These are phyloP conservation scores for Leptura quadrifasciata DNA, from an alignment of 2,888 invertebrate genomes.

Conservation along the genomic window DNA sequence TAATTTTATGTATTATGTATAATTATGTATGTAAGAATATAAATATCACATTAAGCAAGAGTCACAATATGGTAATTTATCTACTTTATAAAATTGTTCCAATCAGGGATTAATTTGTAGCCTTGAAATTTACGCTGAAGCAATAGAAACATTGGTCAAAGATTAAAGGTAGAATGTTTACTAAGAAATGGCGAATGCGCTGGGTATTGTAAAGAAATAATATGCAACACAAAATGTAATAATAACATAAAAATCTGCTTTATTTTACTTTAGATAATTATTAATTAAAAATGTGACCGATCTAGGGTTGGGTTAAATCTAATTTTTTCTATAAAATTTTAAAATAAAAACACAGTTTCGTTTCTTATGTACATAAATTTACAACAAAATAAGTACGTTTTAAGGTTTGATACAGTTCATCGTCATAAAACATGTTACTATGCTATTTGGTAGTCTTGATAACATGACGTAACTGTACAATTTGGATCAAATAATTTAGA, in stretches of 20 bases:
- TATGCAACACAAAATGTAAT: too few species aligned
- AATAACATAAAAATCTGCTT: constrained; percentile 8
- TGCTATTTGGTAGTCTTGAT: constrained; percentile 69
- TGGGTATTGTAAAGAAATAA: not conserved
- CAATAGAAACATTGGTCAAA: too few species aligned
- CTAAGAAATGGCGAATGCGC: not conserved
- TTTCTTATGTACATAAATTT: constrained; percentile 55
- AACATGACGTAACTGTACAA: constrained; percentile 68
- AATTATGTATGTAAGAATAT: too few species aligned
- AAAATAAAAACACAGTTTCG: constrained; percentile 27
- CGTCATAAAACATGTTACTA: constrained; percentile 36
- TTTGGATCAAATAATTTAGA: constrained; percentile 71
- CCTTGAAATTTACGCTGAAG: too few species aligned
- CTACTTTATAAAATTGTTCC: too few species aligned
- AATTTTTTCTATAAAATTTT: constrained; percentile 25
- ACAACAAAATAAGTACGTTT: constrained; percentile 45
- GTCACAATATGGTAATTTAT: too few species aligned
- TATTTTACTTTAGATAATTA: not conserved
- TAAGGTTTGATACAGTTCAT: too few species aligned
- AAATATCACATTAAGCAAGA: too few species aligned
- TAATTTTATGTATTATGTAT: too few species aligned
- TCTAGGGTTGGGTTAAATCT: not conserved
- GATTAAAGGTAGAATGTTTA: not conserved
- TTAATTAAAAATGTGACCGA: constrained; percentile 24
- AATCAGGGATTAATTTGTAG: too few species aligned